Conservation (phyloP, 2,888 invertebrate species). For the Drosophila tripunctata region DNA sequence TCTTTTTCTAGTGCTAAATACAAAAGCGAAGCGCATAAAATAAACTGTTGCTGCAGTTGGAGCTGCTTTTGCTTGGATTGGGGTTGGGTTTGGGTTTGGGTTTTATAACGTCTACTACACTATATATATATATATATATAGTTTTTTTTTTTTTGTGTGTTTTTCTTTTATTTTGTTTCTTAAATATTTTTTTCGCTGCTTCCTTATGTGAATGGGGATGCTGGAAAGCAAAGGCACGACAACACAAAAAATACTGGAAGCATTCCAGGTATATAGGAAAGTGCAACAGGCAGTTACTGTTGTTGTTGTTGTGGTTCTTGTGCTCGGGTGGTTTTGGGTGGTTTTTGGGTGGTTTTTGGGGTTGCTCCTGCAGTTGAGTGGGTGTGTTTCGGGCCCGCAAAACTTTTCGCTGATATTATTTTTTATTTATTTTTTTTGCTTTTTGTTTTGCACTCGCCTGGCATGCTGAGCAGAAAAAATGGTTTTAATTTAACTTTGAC, state of each 20-base stretch:
- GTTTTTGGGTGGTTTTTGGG: not conserved
- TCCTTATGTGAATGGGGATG: slow-evolving; percentile 31
- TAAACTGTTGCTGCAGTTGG: slow-evolving; percentile 54
- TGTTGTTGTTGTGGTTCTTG: slow-evolving; percentile 42
- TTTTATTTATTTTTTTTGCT: slow-evolving; percentile 6
- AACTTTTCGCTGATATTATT: slow-evolving; percentile 48
- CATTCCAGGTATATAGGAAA: slow-evolving; percentile 65
- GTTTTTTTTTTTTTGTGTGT: slow-evolving; percentile 28
- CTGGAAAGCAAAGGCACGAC: slow-evolving; percentile 38
- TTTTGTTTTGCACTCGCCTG: not conserved
- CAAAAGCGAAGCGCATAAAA: slow-evolving; percentile 53
- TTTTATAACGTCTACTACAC: too few relatives aligned
- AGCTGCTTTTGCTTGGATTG: slow-evolving; percentile 3
- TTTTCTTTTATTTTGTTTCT: slow-evolving; percentile 67
- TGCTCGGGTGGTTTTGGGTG: slow-evolving; percentile 19
- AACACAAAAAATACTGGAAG: slow-evolving; percentile 40
- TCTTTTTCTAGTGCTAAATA: slow-evolving; percentile 11
- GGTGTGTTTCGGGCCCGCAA: slow-evolving; percentile 24
- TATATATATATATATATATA: slow-evolving; percentile 1
- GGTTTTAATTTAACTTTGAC: slow-evolving; percentile 73
- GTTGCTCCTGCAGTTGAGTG: too few relatives aligned
- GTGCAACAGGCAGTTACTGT: slow-evolving; percentile 75
- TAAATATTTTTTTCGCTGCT: slow-evolving; percentile 37
- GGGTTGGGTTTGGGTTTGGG: slow-evolving; percentile 33
- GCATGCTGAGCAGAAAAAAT: slow-evolving; percentile 51